Conservation (phyloP, 2,113 vertebrate genomes). For the Chascanopsetta lugubris region DNA sequence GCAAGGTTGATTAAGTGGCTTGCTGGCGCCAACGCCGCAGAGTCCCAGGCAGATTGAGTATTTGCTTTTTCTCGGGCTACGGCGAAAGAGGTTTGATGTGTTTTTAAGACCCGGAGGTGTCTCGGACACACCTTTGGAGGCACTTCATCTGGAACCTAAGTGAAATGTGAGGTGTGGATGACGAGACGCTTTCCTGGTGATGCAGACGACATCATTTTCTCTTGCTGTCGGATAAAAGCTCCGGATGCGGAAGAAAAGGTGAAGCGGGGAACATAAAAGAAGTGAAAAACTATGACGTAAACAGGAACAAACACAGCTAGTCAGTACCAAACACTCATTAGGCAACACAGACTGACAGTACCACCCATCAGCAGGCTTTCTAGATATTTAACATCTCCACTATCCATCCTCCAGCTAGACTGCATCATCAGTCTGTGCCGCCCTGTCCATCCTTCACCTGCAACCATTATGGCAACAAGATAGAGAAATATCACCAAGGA, state of each 20-base stretch:
- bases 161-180: constrained; percentile 23
- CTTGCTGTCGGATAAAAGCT: neutral
- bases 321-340: constrained; percentile 19
- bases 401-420: constrained; percentile 41
- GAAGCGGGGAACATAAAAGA: neutral
- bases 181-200: neutral
- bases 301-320: neutral
- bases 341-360: constrained; percentile 17
- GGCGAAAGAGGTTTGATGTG: constrained; percentile 46
- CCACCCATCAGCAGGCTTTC: constrained; percentile 24
- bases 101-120: constrained; percentile 56
- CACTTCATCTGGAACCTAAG: constrained; percentile 49
- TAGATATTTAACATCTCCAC: constrained; percentile 39
- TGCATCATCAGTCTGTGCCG: constrained; percentile 50
- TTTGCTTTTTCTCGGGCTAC: constrained; percentile 50
- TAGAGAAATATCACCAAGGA: constrained; percentile 27
- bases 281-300: neutral
- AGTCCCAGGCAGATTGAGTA: constrained; percentile 54
- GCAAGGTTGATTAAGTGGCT: constrained; percentile 65
- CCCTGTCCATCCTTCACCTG: constrained; percentile 2
- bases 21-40: constrained; percentile 38
- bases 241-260: neutral
- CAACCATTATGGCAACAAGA: constrained; percentile 18
- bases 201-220: neutral
- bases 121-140: constrained; percentile 38